Percentiles rank a stretch among this genome's conserved stretches.
phyloP scores from a whole-genome alignment of 2,797 vertebrate species.

The Cheirogaleus major region DNA sequence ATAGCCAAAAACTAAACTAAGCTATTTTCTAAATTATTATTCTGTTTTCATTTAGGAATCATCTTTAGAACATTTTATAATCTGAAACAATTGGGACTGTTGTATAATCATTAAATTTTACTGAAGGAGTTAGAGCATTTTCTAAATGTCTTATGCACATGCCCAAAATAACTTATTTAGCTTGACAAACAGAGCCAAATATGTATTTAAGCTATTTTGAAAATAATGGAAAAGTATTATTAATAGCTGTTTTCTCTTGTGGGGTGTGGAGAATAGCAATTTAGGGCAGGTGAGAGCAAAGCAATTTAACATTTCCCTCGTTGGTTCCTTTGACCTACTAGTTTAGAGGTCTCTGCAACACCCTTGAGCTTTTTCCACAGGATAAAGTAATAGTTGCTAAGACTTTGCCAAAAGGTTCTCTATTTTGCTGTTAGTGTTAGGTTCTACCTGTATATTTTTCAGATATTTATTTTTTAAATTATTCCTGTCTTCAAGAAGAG shows the following conservation, averaged over 20 bases:
- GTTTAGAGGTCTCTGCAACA: constrained; percentile 41
- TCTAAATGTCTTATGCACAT: background rate
- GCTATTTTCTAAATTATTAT: constrained; percentile 19
- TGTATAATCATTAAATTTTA: constrained; percentile 6
- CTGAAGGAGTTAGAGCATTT: constrained; percentile 36
- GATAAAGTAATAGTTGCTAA: constrained; percentile 21
- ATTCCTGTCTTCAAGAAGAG: background rate
- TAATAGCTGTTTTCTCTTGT: constrained; percentile 66
- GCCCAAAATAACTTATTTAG: constrained; percentile 4
- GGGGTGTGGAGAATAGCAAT: constrained; percentile 52
- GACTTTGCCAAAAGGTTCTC: background rate
- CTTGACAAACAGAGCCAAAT: constrained; percentile 12
- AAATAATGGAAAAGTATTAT: constrained; percentile 63
- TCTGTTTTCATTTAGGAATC: background rate
- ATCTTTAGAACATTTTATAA: constrained; percentile 7
- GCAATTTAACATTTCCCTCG: constrained; percentile 62
- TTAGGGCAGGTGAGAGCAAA: constrained; percentile 66
- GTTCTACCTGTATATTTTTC: background rate
- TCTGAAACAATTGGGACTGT: background rate
- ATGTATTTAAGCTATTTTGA: constrained; percentile 53
- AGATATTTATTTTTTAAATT: constrained; percentile 1
- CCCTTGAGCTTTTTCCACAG: background rate
- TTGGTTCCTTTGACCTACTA: constrained; percentile 67
- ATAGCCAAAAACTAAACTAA: constrained; percentile 8
- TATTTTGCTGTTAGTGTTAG: background rate